Conservation (phyloP, 2,888 invertebrate species). For the Margaritifera margaritifera region DNA sequence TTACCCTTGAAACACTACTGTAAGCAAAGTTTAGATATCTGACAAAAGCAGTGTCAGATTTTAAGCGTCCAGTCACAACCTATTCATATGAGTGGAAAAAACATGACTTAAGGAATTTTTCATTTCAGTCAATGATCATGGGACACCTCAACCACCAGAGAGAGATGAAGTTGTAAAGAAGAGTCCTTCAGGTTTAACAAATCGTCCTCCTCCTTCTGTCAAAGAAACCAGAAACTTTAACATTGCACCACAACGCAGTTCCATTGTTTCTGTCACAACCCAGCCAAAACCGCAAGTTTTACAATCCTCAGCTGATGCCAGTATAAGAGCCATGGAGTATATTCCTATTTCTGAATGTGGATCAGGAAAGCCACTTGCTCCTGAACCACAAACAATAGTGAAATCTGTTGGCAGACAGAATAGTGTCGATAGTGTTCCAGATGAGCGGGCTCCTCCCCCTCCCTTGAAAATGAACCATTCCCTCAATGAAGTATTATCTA, state of each 20-base stretch:
- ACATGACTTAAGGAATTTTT: too few relatives aligned
- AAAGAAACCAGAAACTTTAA: neutral
- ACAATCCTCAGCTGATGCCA: constrained; percentile 2
- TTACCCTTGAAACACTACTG: too few relatives aligned
- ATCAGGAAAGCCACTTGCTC: constrained; percentile 36
- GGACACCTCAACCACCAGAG: constrained; percentile 3
- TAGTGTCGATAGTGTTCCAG: constrained; percentile 66
- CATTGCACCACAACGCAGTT: neutral
- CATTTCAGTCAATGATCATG: neutral
- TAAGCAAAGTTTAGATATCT: too few relatives aligned
- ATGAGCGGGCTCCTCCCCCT: constrained; percentile 61
- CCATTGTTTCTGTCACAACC: constrained; percentile 6
- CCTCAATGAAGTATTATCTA: constrained; percentile 34
- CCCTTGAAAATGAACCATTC: constrained; percentile 28
- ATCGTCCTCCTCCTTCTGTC: neutral
- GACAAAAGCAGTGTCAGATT: too few relatives aligned
- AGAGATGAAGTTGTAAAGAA: neutral
- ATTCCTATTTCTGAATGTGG: constrained; percentile 54
- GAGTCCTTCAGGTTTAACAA: neutral
- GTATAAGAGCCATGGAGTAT: constrained; percentile 37
- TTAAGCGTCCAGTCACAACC: too few relatives aligned
- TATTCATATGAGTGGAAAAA: too few relatives aligned
- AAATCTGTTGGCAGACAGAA: constrained; percentile 36
- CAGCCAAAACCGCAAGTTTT: constrained; percentile 13
- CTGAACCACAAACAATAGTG: constrained; percentile 12